Evolutionary conservation across 2,113 vertebrate genomes (phyloP).

Genomic region (Elephantulus edwardii): DNA sequence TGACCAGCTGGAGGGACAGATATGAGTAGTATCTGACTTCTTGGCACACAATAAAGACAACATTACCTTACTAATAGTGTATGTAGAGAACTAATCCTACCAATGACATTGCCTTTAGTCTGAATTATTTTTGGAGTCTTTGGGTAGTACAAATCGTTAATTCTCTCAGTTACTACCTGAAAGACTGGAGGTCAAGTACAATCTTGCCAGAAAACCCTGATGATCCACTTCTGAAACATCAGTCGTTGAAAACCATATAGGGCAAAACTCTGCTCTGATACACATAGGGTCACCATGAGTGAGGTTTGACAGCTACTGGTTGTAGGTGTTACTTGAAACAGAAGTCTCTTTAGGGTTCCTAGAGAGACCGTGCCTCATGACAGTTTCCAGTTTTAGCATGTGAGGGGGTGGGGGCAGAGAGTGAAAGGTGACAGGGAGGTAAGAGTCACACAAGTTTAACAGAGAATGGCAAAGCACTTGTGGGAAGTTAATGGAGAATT

Average conservation of each 20-base stretch:
- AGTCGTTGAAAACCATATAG: not conserved
- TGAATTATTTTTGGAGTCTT: not conserved
- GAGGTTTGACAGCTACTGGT: not conserved
- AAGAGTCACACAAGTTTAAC: slow-evolving; percentile 22
- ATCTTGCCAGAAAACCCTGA: not conserved
- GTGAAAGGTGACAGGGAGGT: slow-evolving; percentile 32
- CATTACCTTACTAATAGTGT: not conserved
- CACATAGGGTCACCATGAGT: not conserved
- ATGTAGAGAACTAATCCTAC: not conserved
- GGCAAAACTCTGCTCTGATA: not conserved
- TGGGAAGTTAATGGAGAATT: slow-evolving; percentile 5
- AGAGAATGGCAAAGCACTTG: not conserved
- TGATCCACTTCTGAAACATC: not conserved
- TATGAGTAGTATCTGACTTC: no score
- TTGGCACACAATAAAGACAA: no score
- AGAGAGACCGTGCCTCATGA: not conserved
- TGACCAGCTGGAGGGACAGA: no score
- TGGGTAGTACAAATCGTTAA: not conserved
- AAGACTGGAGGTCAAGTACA: not conserved
- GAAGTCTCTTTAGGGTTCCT: fast-evolving
- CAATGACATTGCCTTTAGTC: not conserved
- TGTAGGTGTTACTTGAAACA: not conserved
- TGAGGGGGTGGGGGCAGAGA: not conserved
- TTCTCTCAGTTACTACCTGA: not conserved
- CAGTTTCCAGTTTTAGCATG: not conserved